A percentile compares a stretch with the other conserved stretches of the same genome.
Conservation (phyloP, 2,888 invertebrate genomes). For the Bellardia pandia region DNA sequence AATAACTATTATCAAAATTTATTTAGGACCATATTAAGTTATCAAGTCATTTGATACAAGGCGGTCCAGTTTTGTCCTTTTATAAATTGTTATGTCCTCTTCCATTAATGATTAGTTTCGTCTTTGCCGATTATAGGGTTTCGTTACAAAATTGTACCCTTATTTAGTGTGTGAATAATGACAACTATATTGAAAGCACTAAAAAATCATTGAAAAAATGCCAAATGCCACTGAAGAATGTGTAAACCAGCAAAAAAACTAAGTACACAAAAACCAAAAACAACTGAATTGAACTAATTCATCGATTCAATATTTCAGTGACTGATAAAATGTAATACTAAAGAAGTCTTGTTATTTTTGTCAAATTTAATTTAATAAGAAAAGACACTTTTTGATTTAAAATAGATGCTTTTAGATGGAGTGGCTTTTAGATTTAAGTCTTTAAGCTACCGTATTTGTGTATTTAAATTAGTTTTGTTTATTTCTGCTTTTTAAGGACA, state of each 20-base stretch:
- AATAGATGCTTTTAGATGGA: no score
- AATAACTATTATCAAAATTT: no score
- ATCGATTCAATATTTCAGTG: not conserved
- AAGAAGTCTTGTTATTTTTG: no score
- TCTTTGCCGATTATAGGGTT: no score
- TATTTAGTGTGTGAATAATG: not conserved
- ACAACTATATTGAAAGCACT: not conserved
- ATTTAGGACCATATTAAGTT: no score
- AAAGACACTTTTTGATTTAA: no score
- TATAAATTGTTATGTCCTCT: no score
- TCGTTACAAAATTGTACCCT: not conserved
- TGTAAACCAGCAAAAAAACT: not conserved
- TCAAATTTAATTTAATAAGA: no score
- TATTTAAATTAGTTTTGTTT: not conserved
- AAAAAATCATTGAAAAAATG: conserved; percentile 10
- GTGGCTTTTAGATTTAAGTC: not conserved
- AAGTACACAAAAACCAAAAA: not conserved
- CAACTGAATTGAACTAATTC: conserved; percentile 9
- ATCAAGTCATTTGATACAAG: no score
- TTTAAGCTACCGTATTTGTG: not conserved
- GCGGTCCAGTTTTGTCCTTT: no score
- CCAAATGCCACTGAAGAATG: not conserved
- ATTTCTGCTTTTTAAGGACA: not conserved
- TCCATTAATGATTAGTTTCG: no score
- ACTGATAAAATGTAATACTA: no score